These are phyloP conservation scores for Trissolcus japonicus DNA, from an alignment of 2,888 invertebrate genomes.

Conservation along the genomic window DNA sequence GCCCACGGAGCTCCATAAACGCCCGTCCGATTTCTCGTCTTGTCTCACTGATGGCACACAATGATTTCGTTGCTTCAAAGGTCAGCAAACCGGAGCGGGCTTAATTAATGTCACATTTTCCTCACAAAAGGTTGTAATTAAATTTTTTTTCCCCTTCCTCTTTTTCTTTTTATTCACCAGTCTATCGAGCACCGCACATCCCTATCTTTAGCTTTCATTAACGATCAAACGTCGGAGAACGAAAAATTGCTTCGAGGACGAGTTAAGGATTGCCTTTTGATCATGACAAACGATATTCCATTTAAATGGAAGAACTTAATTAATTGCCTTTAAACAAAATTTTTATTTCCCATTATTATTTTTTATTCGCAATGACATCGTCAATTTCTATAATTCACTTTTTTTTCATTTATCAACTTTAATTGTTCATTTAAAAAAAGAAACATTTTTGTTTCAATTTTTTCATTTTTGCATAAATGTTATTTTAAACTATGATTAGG, in stretches of 20 bases:
- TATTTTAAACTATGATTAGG: no score
- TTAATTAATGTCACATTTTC: constrained; percentile 36
- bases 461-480: no score
- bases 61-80: constrained; percentile 23
- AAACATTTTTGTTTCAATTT: no score
- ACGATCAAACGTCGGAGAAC: not conserved
- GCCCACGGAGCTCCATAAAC: not conserved
- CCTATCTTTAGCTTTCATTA: constrained; percentile 1
- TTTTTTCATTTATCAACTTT: no score
- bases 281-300: no score
- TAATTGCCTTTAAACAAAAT: no score
- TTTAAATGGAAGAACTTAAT: no score
- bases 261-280: constrained; percentile 4
- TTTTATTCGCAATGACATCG: no score
- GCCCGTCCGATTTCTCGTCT: constrained; percentile 29
- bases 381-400: no score
- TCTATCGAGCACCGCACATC: not conserved
- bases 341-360: no score
- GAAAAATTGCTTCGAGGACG: constrained; percentile 13
- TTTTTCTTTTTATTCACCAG: not conserved
- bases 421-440: no score
- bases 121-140: constrained; percentile 19
- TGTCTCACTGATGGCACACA: constrained; percentile 19
- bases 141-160: constrained; percentile 9
- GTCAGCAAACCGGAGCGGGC: constrained; percentile 14